These are phyloP conservation scores for Lampris megalopsis DNA, from an alignment of 2,113 vertebrate genomes.

Conservation along the genomic window DNA sequence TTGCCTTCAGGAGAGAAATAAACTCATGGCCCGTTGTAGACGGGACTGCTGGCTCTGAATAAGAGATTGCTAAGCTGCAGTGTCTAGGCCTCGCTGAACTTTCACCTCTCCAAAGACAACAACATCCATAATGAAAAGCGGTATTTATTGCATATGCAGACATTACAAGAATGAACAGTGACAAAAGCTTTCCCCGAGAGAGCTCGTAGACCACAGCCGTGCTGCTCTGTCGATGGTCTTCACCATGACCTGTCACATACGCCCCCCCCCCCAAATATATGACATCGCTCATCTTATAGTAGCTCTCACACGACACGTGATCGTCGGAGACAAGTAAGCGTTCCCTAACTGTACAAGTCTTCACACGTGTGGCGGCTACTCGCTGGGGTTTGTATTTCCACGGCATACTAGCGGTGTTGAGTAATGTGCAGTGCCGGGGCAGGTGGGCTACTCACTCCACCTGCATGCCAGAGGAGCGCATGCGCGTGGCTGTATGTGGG, in stretches of 20 bases:
- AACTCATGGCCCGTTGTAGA: too few relatives aligned
- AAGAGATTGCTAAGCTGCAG: neutral
- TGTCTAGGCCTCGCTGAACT: neutral
- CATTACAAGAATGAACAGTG: constrained; percentile 48
- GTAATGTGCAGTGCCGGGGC: constrained; percentile 30
- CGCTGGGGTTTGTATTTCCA: constrained; percentile 1
- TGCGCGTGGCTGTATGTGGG: constrained; percentile 21
- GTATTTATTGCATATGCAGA: constrained; percentile 70
- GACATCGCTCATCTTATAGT: constrained; percentile 90
- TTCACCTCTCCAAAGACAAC: constrained; percentile 15
- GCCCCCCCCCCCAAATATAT: constrained; percentile 81
- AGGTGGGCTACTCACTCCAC: constrained; percentile 1
- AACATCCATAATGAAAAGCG: constrained; percentile 35
- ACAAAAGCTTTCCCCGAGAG: constrained; percentile 34
- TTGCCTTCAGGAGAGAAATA: too few relatives aligned
- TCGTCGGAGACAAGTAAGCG: constrained; percentile 46
- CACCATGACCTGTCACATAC: constrained; percentile 33
- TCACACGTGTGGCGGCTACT: constrained; percentile 34
- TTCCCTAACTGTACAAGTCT: constrained; percentile 69
- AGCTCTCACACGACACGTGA: constrained; percentile 51
- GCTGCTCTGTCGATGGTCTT: neutral
- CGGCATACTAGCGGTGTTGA: constrained; percentile 15
- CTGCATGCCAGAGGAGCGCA: constrained; percentile 22
- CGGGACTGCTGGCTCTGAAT: neutral
- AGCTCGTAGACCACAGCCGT: constrained; percentile 15